Conservation (phyloP, 2,797 vertebrate genomes). For the Hemibagrus guttatus region DNA sequence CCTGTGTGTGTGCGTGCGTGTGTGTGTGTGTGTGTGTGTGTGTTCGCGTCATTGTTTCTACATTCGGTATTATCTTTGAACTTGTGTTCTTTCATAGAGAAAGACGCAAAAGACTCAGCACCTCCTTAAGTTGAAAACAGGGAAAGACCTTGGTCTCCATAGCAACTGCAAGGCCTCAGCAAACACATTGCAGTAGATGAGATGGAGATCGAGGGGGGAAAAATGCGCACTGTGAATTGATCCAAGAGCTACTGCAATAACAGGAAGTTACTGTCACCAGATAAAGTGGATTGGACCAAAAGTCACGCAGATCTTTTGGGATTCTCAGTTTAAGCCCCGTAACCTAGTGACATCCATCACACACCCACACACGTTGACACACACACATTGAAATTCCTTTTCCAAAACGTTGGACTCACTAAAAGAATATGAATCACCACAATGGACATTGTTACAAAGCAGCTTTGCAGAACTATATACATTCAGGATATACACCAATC, state of each 20-base stretch:
- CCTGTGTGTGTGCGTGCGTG: slow-evolving; percentile 4
- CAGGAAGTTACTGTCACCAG: not conserved
- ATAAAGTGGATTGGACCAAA: not conserved
- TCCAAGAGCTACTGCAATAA: not conserved
- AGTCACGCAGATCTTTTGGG: not conserved
- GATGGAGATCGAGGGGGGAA: not conserved
- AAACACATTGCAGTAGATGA: slow-evolving; percentile 47
- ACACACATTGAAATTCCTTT: not conserved
- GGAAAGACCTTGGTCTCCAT: slow-evolving; percentile 72
- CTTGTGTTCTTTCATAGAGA: slow-evolving; percentile 55
- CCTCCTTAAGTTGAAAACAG: slow-evolving; percentile 59
- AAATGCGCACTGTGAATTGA: not conserved
- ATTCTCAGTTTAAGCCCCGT: not conserved
- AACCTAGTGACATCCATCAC: not conserved
- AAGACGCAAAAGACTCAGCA: slow-evolving; percentile 15
- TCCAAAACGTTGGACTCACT: not conserved
- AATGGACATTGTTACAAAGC: too few relatives aligned
- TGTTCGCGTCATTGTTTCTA: slow-evolving; percentile 22
- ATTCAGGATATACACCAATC: too few relatives aligned
- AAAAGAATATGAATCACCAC: not conserved
- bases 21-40: slow-evolving; percentile 14
- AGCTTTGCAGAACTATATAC: too few relatives aligned
- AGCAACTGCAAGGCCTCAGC: slow-evolving; percentile 69
- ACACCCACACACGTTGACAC: not conserved
- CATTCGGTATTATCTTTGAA: slow-evolving; percentile 37